phyloP scores from a whole-genome alignment of 2,888 invertebrate species.

The Koerneria pararmatus region DNA sequence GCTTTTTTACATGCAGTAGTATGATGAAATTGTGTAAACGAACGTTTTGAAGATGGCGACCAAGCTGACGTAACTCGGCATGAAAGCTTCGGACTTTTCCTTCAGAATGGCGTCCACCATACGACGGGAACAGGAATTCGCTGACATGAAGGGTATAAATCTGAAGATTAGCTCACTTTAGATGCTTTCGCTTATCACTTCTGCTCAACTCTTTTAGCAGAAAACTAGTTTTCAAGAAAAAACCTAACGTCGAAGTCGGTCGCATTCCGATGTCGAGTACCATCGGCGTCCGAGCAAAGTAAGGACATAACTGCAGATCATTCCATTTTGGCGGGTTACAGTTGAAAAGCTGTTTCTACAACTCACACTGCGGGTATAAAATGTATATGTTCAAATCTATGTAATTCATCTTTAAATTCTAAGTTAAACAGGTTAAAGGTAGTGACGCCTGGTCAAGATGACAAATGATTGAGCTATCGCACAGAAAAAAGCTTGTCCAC shows the following conservation, averaged over 20 bases:
- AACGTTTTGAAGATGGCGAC: conserved; percentile 45
- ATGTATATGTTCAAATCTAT: too few species aligned
- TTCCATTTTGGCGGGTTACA: too few species aligned
- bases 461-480: too few species aligned
- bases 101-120: conserved; percentile 56
- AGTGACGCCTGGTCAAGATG: too few species aligned
- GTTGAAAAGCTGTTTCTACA: too few species aligned
- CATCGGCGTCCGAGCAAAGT: conserved; percentile 66
- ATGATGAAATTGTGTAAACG: conserved; percentile 20
- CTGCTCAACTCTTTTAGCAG: not conserved
- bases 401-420: too few species aligned
- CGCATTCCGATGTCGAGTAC: conserved; percentile 52
- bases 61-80: conserved; percentile 48
- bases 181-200: not conserved
- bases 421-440: too few species aligned
- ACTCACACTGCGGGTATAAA: too few species aligned
- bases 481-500: too few species aligned
- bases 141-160: conserved; percentile 57
- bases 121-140: conserved; percentile 44
- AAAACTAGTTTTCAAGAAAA: conserved; percentile 1
- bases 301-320: conserved; percentile 70
- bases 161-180: conserved; percentile 27
- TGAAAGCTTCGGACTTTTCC: conserved; percentile 52
- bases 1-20: too few species aligned
- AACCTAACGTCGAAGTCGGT: conserved; percentile 49